A percentile compares a stretch with the other conserved stretches of the same genome.
Conservation (phyloP, 2,797 vertebrate genomes). For the Propithecus deckenii region DNA sequence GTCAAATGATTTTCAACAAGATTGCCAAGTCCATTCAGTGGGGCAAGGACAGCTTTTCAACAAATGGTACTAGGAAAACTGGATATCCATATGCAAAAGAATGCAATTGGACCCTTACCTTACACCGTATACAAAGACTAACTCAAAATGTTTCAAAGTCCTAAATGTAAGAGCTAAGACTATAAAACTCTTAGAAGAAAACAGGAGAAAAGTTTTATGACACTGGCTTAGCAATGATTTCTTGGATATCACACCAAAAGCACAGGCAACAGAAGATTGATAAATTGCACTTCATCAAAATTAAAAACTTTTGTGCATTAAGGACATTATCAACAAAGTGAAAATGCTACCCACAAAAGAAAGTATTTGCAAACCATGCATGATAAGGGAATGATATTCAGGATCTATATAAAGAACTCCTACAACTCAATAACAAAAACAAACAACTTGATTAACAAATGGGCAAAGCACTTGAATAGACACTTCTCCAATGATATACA, state of each 20-base stretch:
- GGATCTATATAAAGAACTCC: neutral
- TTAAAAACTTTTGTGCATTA: neutral
- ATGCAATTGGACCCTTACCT: neutral
- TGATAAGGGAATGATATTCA: neutral
- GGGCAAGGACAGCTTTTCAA: neutral
- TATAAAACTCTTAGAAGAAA: neutral
- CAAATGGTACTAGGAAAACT: neutral
- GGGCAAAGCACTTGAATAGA: neutral
- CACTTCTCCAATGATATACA: neutral
- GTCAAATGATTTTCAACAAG: neutral
- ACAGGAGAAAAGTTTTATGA: neutral
- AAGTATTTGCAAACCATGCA: neutral
- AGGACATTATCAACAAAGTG: neutral
- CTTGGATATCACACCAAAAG: neutral
- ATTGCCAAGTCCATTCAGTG: neutral
- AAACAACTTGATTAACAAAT: neutral
- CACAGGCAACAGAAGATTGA: neutral
- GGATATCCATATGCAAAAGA: neutral
- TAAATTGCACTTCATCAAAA: neutral
- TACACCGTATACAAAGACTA: neutral
- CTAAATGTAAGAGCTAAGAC: neutral
- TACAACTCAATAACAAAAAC: neutral
- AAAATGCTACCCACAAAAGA: neutral
- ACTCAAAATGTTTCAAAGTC: neutral
- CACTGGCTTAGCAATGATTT: neutral